Conservation (phyloP, 2,888 invertebrate species). For the Rhagium mordax region DNA sequence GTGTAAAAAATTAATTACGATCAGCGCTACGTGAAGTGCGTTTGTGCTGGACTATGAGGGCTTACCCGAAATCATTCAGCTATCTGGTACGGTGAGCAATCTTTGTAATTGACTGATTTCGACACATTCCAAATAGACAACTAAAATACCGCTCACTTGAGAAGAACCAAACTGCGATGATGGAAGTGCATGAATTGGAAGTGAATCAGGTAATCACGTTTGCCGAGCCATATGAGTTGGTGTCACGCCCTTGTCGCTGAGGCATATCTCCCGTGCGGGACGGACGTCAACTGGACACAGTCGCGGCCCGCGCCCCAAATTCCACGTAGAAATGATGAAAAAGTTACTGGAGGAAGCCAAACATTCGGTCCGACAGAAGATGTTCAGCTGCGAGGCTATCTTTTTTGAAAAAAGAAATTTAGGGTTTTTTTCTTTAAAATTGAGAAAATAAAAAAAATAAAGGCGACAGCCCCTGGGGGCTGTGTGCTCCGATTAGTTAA, state of each 20-base stretch:
- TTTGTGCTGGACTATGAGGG: slow-evolving; percentile 6
- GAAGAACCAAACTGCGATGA: slow-evolving; percentile 53
- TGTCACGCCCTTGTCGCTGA: slow-evolving; percentile 69
- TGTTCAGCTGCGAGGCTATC: too few species aligned
- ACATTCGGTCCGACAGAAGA: too few species aligned
- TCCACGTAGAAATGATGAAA: too few species aligned
- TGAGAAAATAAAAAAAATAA: too few species aligned
- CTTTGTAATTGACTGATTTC: slow-evolving; percentile 24
- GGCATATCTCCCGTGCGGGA: slow-evolving; percentile 65
- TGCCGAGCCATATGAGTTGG: slow-evolving; percentile 61
- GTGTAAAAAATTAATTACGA: not conserved
- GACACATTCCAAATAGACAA: slow-evolving; percentile 21
- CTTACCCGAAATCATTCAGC: slow-evolving; percentile 25
- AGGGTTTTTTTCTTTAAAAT: too few species aligned
- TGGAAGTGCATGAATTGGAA: slow-evolving; percentile 59
- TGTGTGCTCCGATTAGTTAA: too few species aligned
- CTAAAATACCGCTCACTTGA: slow-evolving; percentile 42
- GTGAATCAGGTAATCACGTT: slow-evolving; percentile 65
- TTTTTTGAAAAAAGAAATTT: too few species aligned
- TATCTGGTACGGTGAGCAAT: slow-evolving; percentile 9
- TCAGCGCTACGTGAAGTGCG: slow-evolving; percentile 13
- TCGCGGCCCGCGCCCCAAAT: not conserved
- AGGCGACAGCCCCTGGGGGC: too few species aligned
- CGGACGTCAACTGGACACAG: slow-evolving; percentile 45
- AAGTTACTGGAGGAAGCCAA: too few species aligned